Evolutionary conservation across 2,797 vertebrate species (phyloP).

Genomic region (Amazona ochrocephala): DNA sequence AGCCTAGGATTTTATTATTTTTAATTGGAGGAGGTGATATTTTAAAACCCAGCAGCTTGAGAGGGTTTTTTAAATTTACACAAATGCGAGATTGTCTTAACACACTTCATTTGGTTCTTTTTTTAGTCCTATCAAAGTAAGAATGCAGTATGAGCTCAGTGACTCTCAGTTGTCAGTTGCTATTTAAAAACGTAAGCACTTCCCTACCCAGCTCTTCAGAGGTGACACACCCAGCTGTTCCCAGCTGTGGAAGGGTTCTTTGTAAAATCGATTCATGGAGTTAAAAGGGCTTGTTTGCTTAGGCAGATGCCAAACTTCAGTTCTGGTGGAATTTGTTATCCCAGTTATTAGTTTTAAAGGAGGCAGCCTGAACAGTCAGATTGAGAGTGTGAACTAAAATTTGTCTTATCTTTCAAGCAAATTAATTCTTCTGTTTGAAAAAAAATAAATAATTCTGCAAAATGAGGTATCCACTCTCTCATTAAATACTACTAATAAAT

Average conservation of each 20-base stretch:
- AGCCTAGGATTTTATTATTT: not conserved
- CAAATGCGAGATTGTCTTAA: not conserved
- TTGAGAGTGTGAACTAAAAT: not conserved
- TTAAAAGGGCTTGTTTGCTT: not conserved
- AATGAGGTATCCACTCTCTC: not conserved
- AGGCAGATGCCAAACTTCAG: not conserved
- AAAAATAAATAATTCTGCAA: not conserved
- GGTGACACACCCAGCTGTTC: conserved; percentile 43
- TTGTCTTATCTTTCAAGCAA: not conserved
- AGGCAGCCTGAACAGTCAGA: not conserved
- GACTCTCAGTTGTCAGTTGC: conserved; percentile 61
- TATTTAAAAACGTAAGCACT: conserved; percentile 70
- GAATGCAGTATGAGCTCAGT: conserved; percentile 27
- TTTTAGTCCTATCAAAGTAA: conserved; percentile 9
- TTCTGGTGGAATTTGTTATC: not conserved
- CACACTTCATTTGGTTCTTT: not conserved
- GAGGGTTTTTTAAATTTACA: not conserved
- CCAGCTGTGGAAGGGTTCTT: conserved; percentile 27
- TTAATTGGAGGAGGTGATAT: not conserved
- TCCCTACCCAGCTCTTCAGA: conserved; percentile 31
- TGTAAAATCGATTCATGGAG: not conserved
- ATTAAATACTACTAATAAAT: not conserved
- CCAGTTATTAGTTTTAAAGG: not conserved
- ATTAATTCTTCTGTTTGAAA: not conserved
- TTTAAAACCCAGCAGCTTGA: not conserved